Conservation (phyloP, 1,140 invertebrate species). For the Proales similis region DNA sequence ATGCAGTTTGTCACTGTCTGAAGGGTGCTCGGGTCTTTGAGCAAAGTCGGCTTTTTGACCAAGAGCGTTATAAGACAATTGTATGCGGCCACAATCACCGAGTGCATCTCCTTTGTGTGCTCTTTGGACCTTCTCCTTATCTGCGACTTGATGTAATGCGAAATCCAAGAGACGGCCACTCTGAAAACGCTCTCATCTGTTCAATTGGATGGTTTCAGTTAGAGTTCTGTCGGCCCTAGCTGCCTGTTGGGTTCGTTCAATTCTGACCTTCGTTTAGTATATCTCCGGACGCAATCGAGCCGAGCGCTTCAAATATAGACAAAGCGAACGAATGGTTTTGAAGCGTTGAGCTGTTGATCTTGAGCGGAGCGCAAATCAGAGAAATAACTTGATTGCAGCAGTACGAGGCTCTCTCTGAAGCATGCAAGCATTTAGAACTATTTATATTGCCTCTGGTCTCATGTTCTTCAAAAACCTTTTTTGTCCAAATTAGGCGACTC, state of each 20-base stretch:
- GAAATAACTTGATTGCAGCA: conserved; percentile 36
- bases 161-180: conserved; percentile 21
- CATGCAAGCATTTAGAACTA: too few relatives aligned
- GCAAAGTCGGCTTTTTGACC: conserved; percentile 72
- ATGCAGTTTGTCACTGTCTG: conserved; percentile 87
- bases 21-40: conserved; percentile 83
- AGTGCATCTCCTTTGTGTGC: conserved; percentile 37
- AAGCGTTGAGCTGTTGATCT: conserved; percentile 2
- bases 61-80: conserved; percentile 84
- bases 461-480: too few relatives aligned
- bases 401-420: conserved; percentile 25
- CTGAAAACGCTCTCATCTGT: not conserved
- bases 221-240: too few relatives aligned
- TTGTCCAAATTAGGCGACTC: too few relatives aligned
- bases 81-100: conserved; percentile 74
- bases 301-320: conserved; percentile 20
- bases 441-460: too few relatives aligned
- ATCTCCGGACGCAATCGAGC: conserved; percentile 3
- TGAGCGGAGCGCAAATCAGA: conserved; percentile 29
- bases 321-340: conserved; percentile 37
- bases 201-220: too few relatives aligned
- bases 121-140: conserved; percentile 25
- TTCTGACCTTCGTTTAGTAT: conserved; percentile 16
- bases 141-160: conserved; percentile 31
- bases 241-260: too few relatives aligned